Conservation (phyloP, 2,797 vertebrate genomes). For the Acrossocheilus fasciatus region DNA sequence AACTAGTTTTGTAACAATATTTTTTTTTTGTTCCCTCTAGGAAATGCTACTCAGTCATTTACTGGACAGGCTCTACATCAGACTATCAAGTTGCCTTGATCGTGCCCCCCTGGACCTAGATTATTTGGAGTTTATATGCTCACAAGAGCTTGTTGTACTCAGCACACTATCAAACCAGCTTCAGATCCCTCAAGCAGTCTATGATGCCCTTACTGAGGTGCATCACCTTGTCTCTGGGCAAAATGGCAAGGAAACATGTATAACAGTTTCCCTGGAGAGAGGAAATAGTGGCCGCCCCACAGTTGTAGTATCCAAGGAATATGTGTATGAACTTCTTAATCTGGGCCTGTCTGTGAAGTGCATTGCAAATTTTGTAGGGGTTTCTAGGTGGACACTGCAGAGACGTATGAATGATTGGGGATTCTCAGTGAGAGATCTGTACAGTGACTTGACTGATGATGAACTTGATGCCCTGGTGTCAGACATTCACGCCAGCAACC, state of each 20-base stretch:
- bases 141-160: not conserved
- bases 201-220: not conserved
- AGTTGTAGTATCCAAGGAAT: not conserved
- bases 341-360: not conserved
- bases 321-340: not conserved
- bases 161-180: not conserved
- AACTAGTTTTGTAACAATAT: not conserved
- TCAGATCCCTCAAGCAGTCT: not conserved
- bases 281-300: not conserved
- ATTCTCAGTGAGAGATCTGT: not conserved
- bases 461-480: constrained; percentile 36
- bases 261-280: not conserved
- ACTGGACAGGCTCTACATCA: not conserved
- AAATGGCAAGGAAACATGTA: not conserved
- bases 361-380: not conserved
- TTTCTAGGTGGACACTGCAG: constrained; percentile 5
- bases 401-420: constrained; percentile 2
- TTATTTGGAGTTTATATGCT: not conserved
- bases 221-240: not conserved
- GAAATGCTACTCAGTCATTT: not conserved
- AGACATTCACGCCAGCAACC: constrained; percentile 22
- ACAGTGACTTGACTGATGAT: constrained; percentile 33
- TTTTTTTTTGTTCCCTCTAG: not conserved
- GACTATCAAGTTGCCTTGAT: not conserved
- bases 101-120: not conserved